Evolutionary conservation across 1,140 invertebrate genomes (phyloP).

Genomic region (Drosophila subobscura): DNA sequence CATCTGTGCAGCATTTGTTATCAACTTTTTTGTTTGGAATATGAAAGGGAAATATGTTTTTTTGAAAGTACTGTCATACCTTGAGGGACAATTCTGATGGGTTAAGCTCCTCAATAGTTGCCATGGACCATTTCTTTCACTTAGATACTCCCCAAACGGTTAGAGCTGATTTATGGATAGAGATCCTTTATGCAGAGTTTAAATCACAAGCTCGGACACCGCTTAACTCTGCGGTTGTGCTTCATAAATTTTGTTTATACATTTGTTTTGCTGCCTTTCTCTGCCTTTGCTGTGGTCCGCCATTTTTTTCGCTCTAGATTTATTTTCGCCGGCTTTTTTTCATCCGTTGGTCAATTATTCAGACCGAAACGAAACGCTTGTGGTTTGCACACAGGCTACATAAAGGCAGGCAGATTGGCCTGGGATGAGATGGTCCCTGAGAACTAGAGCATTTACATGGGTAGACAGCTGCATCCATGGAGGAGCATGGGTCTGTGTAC

Average conservation of each 20-base stretch:
- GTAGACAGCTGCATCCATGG: background rate
- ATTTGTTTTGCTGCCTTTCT: slow-evolving; percentile 55
- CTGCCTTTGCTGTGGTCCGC: slow-evolving; percentile 69
- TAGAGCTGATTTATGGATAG: slow-evolving; percentile 21
- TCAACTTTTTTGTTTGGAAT: slow-evolving; percentile 12
- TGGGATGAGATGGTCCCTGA: slow-evolving; percentile 8
- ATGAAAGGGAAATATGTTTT: slow-evolving; percentile 36
- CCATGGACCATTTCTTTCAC: background rate
- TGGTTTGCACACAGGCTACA: slow-evolving; percentile 50
- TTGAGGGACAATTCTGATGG: slow-evolving; percentile 43
- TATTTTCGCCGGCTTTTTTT: slow-evolving; percentile 11
- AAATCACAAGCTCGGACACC: slow-evolving; percentile 47
- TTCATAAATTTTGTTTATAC: slow-evolving; percentile 78
- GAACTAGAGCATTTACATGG: slow-evolving; percentile 63
- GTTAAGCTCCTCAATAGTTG: background rate
- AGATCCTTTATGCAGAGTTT: slow-evolving; percentile 1
- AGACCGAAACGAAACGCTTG: slow-evolving; percentile 68
- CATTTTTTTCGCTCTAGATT: slow-evolving; percentile 28
- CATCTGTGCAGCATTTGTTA: slow-evolving; percentile 11
- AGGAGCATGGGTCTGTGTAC: slow-evolving; percentile 2
- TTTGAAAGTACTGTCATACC: slow-evolving; percentile 24
- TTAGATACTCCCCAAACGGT: too few species aligned
- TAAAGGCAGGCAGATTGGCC: slow-evolving; percentile 1
- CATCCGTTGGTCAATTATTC: slow-evolving; percentile 73
- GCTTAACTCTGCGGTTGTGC: slow-evolving; percentile 68